These are phyloP conservation scores for Monochamus saltuarius DNA, from an alignment of 1,140 invertebrate species.

Conservation along the genomic window DNA sequence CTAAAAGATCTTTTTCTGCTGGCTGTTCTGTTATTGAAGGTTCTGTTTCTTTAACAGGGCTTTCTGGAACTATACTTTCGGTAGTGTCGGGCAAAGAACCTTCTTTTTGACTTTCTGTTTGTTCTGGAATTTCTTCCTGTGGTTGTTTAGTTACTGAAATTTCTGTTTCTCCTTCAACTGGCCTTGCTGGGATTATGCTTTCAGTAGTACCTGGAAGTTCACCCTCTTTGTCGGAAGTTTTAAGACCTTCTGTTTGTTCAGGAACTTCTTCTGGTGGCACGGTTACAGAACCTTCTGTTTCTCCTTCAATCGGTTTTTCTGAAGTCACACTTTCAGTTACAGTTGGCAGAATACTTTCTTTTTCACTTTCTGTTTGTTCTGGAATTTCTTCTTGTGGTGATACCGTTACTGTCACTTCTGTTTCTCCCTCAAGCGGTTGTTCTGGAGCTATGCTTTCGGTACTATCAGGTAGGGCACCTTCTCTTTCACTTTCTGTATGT, in stretches of 20 bases:
- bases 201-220: constrained; percentile 1
- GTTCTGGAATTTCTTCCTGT: constrained; percentile 20
- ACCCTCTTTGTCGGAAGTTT: constrained; percentile 7
- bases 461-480: constrained; percentile 3
- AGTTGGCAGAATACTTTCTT: constrained; percentile 7
- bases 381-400: not conserved
- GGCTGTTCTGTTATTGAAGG: not conserved
- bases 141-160: constrained; percentile 5
- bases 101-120: constrained; percentile 18
- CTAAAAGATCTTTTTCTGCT: constrained; percentile 11
- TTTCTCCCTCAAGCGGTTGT: constrained; percentile 14
- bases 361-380: constrained; percentile 6
- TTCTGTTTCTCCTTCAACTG: constrained; percentile 12
- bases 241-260: constrained; percentile 18
- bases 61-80: not conserved
- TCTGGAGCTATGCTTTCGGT: not conserved
- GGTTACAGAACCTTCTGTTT: constrained; percentile 16
- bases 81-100: not conserved
- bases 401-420: not conserved
- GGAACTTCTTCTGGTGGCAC: constrained; percentile 27
- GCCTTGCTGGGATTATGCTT: constrained; percentile 10
- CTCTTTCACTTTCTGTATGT: not conserved
- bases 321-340: not conserved
- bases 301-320: constrained; percentile 14
- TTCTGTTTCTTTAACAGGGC: not conserved